A percentile compares a stretch with the other conserved stretches of the same genome.
phyloP scores from a whole-genome alignment of 2,797 vertebrate species.

The Malacoraja senta region DNA sequence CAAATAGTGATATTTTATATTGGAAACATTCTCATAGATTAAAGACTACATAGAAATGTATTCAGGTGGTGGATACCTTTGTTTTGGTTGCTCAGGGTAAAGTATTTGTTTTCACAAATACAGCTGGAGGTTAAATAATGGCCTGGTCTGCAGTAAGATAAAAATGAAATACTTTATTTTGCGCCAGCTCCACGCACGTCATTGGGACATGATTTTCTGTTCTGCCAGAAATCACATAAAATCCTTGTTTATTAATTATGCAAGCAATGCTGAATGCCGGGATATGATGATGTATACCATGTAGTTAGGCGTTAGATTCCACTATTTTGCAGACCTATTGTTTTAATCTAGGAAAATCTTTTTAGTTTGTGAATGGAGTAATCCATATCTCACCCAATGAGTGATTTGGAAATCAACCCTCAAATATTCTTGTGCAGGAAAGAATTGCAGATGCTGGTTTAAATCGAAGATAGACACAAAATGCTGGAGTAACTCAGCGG shows the following conservation, averaged over 20 bases:
- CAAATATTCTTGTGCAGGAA: background rate
- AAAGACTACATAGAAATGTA: background rate
- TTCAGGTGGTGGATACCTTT: background rate
- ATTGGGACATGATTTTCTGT: background rate
- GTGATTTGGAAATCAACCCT: background rate
- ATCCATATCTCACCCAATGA: background rate
- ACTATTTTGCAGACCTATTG: background rate
- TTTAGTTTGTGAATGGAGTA: background rate
- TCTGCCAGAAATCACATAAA: background rate
- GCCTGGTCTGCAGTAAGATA: background rate
- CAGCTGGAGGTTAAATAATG: slow-evolving; percentile 18
- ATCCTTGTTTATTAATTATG: background rate
- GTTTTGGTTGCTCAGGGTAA: background rate
- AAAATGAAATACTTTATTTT: background rate
- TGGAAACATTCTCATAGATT: background rate
- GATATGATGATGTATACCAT: background rate
- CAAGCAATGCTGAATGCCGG: background rate
- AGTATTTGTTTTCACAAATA: slow-evolving; percentile 22
- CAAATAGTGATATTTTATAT: background rate
- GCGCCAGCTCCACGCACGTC: background rate
- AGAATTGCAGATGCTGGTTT: no score
- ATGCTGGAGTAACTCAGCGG: no score
- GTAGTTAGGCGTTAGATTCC: background rate
- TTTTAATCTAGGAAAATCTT: background rate
- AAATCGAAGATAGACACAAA: no score